Evolutionary conservation across 92 coral and sea anemone species (phyloP), one percentile per base, ranked within the genome.

Genomic region (Scolanthus callimorphus): DNA sequence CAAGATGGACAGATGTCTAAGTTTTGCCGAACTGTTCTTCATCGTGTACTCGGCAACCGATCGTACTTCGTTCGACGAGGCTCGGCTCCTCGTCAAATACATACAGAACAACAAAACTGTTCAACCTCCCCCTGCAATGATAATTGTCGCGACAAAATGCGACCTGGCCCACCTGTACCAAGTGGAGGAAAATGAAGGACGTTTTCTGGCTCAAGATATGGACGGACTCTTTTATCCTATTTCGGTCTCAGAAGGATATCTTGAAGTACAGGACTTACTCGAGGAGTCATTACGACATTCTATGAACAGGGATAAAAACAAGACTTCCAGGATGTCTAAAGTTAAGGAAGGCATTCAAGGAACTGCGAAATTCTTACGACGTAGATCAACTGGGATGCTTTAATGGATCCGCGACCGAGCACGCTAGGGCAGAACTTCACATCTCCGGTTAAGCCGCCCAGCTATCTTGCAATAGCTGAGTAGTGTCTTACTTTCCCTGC

Each of bases 21-120:
- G 76, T 38, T 78, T 87, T 45, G 96, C 88, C n/a, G 97, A 91
- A 55, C 65, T 91, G 63, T 91, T 87, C 52, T 87, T 91, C 79
- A 88, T 91, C 63, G 77, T 91, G 30, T 91, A 87, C 49, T 91
- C 97, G 13, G 76, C 90, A 52, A 91, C 96, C 4, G 97, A 91
- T 29, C 83, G 90, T n/a, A 76, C 91, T 10, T 91, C 97, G 0
- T 91, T 91, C 53, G 74, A 71, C 54, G 97, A 91, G 30, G 88
- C 95, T 2, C 77, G 88, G 9, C 89, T 89, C 11, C 59, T 91
- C 30, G 90, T 85, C 11, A 84, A 81, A 31, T 86, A 87, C 75
- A 84, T 91, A 20, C 79, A 73, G 48, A 90, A 83, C 31, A 79
- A 79, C 67, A 75, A 78, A 41, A 62, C 82, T n/a, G 51, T 67